Conservation (phyloP, 1,140 invertebrate genomes). For the Drosophila repletoides region DNA sequence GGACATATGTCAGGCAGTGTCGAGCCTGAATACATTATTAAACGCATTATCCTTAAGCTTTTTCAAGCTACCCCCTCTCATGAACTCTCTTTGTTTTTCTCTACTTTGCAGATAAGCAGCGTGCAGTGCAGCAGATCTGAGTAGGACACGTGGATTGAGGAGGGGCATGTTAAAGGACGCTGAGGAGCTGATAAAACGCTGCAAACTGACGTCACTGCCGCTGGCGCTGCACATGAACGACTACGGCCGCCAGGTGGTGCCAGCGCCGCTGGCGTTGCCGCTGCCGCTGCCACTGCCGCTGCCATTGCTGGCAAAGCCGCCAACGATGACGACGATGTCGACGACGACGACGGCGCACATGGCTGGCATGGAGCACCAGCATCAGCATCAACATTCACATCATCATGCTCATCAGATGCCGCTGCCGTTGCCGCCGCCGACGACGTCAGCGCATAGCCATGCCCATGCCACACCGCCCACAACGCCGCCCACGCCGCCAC, state of each 20-base stretch:
- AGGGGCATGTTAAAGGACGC: slow-evolving; percentile 79
- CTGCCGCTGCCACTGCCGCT: slow-evolving; percentile 39
- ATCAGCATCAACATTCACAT: slow-evolving; percentile 9
- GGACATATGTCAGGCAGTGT: slow-evolving; percentile 76
- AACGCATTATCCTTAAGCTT: slow-evolving; percentile 41
- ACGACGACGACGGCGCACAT: slow-evolving; percentile 1
- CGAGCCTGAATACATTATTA: slow-evolving; percentile 58
- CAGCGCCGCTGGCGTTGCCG: slow-evolving; percentile 45
- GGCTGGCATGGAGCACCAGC: background rate
- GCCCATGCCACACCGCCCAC: slow-evolving; percentile 66
- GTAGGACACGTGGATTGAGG: slow-evolving; percentile 48
- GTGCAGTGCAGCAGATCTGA: slow-evolving; percentile 28
- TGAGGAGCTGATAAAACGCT: slow-evolving; percentile 72
- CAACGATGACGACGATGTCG: slow-evolving; percentile 17
- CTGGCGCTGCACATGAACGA: slow-evolving; percentile 63
- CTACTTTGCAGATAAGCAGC: slow-evolving; percentile 10
- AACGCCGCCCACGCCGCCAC: slow-evolving; percentile 71
- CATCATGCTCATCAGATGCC: slow-evolving; percentile 13
- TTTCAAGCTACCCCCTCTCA: slow-evolving; percentile 25
- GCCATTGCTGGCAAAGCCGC: slow-evolving; percentile 50
- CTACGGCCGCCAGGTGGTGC: slow-evolving; percentile 63
- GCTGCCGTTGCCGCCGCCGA: slow-evolving; percentile 23
- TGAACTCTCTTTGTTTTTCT: background rate
- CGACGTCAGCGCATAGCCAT: slow-evolving; percentile 39
- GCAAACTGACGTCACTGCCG: slow-evolving; percentile 67